These are phyloP conservation scores for Ctenomys sociabilis DNA, from an alignment of 2,113 vertebrate species.

Conservation along the genomic window DNA sequence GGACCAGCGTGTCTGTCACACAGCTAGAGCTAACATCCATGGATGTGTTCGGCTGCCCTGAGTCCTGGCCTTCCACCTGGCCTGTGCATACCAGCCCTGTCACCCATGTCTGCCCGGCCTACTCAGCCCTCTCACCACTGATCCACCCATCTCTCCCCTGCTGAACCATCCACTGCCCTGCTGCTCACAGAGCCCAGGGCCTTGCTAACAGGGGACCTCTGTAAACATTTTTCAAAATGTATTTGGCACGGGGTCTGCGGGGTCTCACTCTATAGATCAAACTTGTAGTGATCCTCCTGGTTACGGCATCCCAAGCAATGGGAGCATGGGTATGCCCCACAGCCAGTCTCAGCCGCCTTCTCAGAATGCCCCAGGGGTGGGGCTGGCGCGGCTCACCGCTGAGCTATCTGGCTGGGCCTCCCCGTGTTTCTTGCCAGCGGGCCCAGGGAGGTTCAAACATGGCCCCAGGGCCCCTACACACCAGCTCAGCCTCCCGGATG, in stretches of 20 bases:
- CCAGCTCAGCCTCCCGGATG: background rate
- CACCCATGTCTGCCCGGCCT: background rate
- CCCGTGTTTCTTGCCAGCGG: background rate
- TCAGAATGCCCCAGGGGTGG: no score
- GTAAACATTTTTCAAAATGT: background rate
- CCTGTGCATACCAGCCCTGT: background rate
- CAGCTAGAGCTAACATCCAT: background rate
- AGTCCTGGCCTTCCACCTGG: rapidly evolving
- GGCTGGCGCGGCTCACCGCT: no score
- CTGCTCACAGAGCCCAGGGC: background rate
- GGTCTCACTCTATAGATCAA: no score
- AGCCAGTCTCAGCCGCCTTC: no score
- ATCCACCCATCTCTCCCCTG: background rate
- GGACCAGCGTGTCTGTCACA: background rate
- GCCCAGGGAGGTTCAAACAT: background rate
- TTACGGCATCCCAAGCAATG: no score
- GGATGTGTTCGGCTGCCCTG: no score
- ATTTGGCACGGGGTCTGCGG: background rate
- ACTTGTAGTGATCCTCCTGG: no score
- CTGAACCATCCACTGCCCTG: no score
- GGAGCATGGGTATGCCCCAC: no score
- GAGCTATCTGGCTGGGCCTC: background rate
- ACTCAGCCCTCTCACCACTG: background rate
- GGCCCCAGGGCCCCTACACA: background rate
- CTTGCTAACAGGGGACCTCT: no score